Evolutionary conservation across 1,140 invertebrate species (phyloP).

Genomic region (Meloidogyne chitwoodi): DNA sequence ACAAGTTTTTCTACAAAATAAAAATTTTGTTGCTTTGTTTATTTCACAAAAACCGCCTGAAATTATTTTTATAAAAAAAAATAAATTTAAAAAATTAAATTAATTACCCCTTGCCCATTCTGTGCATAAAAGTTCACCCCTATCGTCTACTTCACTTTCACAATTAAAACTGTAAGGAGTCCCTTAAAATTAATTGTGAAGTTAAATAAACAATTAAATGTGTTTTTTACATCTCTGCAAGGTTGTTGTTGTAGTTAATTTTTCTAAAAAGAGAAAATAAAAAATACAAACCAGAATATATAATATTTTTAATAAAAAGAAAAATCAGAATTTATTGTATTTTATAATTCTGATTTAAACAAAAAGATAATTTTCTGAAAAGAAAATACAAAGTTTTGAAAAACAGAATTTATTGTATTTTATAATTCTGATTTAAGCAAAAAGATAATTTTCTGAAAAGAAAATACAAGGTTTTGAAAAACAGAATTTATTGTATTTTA

Average conservation of each 20-base stretch:
- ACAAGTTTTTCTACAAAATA: slow-evolving; percentile 18
- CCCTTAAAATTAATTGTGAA: slow-evolving; percentile 3
- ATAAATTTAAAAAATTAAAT: not conserved
- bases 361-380: not conserved
- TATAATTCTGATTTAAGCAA: not conserved
- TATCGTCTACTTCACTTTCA: slow-evolving; percentile 10
- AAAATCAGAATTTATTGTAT: too few relatives aligned
- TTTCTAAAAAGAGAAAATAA: not conserved
- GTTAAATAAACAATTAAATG: not conserved
- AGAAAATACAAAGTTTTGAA: not conserved
- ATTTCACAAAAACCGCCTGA: slow-evolving; percentile 14
- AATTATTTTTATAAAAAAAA: not conserved
- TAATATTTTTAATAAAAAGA: too few relatives aligned
- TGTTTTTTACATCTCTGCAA: not conserved
- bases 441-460: not conserved
- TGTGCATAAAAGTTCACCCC: slow-evolving; percentile 7
- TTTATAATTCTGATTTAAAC: not conserved
- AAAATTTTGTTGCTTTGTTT: slow-evolving; percentile 15
- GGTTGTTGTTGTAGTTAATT: not conserved
- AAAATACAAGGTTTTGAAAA: not conserved
- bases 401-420: not conserved
- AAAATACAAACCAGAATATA: not conserved
- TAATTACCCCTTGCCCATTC: slow-evolving; percentile 7
- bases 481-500: not conserved
- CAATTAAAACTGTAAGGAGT: slow-evolving; percentile 15